Conservation (phyloP, 2,113 vertebrate species). For the Sturnira hondurensis region DNA sequence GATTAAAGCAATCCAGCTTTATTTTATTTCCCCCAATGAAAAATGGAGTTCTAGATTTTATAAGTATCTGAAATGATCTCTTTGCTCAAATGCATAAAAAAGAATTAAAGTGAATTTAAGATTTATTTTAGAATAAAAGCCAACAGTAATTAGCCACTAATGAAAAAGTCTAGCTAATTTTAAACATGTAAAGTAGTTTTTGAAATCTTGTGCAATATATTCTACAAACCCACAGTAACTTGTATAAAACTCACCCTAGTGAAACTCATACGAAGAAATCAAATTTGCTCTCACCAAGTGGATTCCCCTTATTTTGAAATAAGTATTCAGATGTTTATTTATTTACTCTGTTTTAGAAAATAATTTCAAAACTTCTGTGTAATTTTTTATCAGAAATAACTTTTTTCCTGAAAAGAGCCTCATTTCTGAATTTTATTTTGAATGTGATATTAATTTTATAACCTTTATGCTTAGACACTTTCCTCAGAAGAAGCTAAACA, state of each 20-base stretch:
- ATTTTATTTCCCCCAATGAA: neutral
- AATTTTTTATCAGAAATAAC: neutral
- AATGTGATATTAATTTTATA: neutral
- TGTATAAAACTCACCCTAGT: neutral
- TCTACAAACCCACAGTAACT: neutral
- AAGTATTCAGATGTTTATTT: neutral
- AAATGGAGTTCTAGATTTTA: neutral
- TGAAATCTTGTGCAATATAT: neutral
- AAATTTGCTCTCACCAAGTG: neutral
- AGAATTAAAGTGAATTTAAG: neutral
- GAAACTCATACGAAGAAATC: neutral
- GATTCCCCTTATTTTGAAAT: neutral
- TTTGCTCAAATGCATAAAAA: neutral
- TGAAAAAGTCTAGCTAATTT: neutral
- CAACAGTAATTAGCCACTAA: neutral
- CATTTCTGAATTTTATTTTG: neutral
- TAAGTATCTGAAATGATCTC: neutral
- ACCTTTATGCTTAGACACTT: neutral
- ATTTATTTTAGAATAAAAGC: neutral
- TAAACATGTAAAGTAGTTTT: neutral
- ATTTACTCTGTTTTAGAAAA: neutral
- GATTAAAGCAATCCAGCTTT: neutral
- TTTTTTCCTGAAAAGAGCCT: neutral
- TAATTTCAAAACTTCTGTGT: neutral
- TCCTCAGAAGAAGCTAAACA: neutral